A percentile compares a stretch with the other conserved stretches of the same genome.
These are phyloP conservation scores for Cephalopachus bancanus DNA, from an alignment of 2,797 vertebrate genomes.

Conservation along the genomic window DNA sequence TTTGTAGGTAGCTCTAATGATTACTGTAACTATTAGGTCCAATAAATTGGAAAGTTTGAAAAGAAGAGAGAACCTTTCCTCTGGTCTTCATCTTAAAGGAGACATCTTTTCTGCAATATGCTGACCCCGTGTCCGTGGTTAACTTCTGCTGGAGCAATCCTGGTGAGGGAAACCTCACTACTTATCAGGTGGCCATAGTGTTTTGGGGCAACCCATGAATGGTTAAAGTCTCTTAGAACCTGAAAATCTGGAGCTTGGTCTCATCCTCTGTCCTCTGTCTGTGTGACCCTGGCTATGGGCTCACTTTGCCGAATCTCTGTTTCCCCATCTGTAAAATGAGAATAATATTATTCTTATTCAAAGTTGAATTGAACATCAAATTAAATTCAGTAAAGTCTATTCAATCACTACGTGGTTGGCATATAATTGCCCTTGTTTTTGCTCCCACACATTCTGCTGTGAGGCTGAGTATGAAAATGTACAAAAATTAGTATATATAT, in stretches of 20 bases:
- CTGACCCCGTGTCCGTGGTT: rapidly evolving
- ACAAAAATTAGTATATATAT: neutral
- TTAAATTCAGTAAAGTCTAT: neutral
- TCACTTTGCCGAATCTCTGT: neutral
- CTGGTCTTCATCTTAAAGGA: neutral
- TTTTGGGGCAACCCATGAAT: neutral
- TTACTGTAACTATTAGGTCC: neutral
- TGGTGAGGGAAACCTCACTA: neutral
- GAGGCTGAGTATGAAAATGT: neutral
- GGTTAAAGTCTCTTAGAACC: neutral
- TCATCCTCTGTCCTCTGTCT: neutral
- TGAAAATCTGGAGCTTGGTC: neutral
- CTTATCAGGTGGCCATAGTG: neutral
- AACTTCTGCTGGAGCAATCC: neutral
- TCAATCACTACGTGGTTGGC: neutral
- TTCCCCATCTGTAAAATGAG: neutral
- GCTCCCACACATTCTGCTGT: neutral
- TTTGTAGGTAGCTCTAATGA: neutral
- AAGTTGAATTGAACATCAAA: neutral
- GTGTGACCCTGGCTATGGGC: neutral
- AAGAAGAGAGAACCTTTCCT: neutral
- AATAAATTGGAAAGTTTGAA: neutral
- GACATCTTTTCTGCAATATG: neutral
- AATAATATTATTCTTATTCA: neutral
- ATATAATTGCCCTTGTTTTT: neutral